These are phyloP conservation scores for Drymonia ruficornis DNA, from an alignment of 2,888 invertebrate genomes.

Conservation along the genomic window DNA sequence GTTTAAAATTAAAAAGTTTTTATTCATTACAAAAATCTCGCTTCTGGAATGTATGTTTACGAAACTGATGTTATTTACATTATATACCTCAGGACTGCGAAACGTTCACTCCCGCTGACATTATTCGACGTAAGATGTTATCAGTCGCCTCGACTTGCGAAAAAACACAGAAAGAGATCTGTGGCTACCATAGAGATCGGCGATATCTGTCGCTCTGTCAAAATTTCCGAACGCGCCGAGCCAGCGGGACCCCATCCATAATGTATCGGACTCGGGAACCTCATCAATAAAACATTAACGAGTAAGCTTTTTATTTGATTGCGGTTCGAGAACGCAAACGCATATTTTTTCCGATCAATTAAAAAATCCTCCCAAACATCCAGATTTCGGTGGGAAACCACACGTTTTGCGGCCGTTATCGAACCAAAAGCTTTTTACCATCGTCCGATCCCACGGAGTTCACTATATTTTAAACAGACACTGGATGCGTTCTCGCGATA, in stretches of 20 bases:
- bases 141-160: conserved; percentile 50
- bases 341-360: conserved; percentile 67
- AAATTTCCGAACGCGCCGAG: conserved; percentile 72
- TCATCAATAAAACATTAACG: conserved; percentile 83
- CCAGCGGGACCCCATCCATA: conserved; percentile 80
- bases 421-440: conserved; percentile 61
- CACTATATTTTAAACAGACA: conserved; percentile 53
- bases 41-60: conserved; percentile 13
- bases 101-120: conserved; percentile 37
- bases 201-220: conserved; percentile 76
- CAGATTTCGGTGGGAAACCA: conserved; percentile 78
- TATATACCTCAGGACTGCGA: conserved; percentile 26
- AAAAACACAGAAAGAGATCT: conserved; percentile 60
- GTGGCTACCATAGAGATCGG: conserved; percentile 71
- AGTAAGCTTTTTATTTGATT: conserved; percentile 81
- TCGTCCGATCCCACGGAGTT: conserved; percentile 55
- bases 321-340: conserved; percentile 67
- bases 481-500: conserved; percentile 50
- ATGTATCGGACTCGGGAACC: conserved; percentile 73
- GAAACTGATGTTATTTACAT: conserved; percentile 41
- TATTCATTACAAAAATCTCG: not conserved
- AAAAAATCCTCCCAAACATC: conserved; percentile 64
- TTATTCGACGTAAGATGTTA: conserved; percentile 53
- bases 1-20: no score
- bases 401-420: conserved; percentile 53